Evolutionary conservation across 2,113 vertebrate species (phyloP).

Genomic region (Pollimyrus isidori): DNA sequence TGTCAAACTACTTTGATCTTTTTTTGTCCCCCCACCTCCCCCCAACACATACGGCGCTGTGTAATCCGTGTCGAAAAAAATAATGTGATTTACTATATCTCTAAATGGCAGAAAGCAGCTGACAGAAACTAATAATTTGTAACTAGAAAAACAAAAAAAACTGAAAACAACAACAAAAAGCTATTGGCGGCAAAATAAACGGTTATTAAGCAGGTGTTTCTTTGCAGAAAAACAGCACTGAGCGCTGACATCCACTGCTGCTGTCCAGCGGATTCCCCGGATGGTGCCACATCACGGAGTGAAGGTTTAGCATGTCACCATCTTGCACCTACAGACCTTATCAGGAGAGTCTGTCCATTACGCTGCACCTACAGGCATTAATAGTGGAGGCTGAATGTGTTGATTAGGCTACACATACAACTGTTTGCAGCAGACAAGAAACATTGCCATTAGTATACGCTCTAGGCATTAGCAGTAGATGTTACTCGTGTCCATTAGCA

Average conservation of each 20-base stretch:
- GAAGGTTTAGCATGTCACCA: neutral
- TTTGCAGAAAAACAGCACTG: neutral
- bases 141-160: slow-evolving; percentile 47
- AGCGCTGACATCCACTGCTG: neutral
- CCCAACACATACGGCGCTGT: slow-evolving; percentile 43
- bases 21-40: slow-evolving; percentile 39
- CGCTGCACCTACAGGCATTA: neutral
- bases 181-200: slow-evolving; percentile 68
- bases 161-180: slow-evolving; percentile 51
- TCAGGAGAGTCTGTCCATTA: neutral
- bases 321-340: neutral
- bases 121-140: slow-evolving; percentile 72
- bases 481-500: neutral
- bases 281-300: neutral
- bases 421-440: neutral
- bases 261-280: neutral
- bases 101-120: slow-evolving; percentile 59
- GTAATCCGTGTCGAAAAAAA: slow-evolving; percentile 66
- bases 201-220: slow-evolving; percentile 46
- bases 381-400: neutral
- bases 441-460: neutral
- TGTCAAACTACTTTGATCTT: slow-evolving; percentile 60
- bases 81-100: slow-evolving; percentile 70
- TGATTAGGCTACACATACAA: neutral
- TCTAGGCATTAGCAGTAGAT: neutral